Evolutionary conservation across 1,140 invertebrate genomes (phyloP), one percentile per base, ranked within the genome.

Genomic region (Theocolax elegans): DNA sequence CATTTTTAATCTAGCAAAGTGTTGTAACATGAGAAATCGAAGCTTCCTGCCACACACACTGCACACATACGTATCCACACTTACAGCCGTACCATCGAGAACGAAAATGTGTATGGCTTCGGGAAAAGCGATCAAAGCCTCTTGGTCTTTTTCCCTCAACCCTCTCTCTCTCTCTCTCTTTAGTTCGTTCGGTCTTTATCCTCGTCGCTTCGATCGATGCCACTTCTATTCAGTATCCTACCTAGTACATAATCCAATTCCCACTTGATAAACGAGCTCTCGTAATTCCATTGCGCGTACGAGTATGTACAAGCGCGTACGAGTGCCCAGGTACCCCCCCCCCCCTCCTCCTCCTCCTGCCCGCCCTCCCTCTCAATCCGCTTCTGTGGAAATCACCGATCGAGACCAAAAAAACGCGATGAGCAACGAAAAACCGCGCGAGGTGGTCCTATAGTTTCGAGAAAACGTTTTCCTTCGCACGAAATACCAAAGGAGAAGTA

Each of bases 181-280:
- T 29, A 1, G 23, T 51, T 51, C 9, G 40, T 21, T 35, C 31
- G 4, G 25, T 56, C 53, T 35, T 35, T 35, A 35, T 35, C 27
- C n/a, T 9, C 49, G 54, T 27, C 10, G 46, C 12, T 60, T 59
- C 64, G 67, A 72, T 71, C 64, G 71, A 64, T 68, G 60, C 67
- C 59, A 70, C 71, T 71, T 72, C 67, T 54, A 72, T 72, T 75
- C 74, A 59, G 63, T 70, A 75, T 64, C 63, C 27, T n/a, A 48
- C 10, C 56, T 40, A 63, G 71, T 71, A 71, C 67, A 72, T 72
- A 72, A 75, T 75, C 67, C 74, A 75, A 72, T 72, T 75, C 60
- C 71, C 74, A 67, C 58, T 75, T 75, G 74, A 72, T 75, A 75
- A 75, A 71, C 71, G 74, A 72, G 71, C 71, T 65, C 71, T 71